These are phyloP conservation scores for Dolichallabes microphthalmus DNA, from an alignment of 2,113 vertebrate species.

Conservation along the genomic window DNA sequence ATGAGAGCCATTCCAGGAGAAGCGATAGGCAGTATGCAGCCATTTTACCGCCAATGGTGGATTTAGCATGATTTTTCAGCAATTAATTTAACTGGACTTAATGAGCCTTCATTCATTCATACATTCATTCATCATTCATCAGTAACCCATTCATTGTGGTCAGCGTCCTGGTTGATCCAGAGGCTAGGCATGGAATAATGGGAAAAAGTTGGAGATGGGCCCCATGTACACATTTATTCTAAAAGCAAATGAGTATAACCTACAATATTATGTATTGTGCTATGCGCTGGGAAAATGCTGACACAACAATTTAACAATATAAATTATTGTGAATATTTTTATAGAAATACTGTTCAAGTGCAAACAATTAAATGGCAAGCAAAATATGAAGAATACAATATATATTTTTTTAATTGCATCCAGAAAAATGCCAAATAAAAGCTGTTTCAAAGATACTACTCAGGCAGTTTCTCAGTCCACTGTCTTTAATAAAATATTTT, in stretches of 20 bases:
- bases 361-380: not conserved
- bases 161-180: not conserved
- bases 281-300: too few relatives aligned
- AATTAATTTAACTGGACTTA: not conserved
- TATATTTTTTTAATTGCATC: not conserved
- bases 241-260: not conserved
- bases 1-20: too few relatives aligned
- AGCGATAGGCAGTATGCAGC: not conserved
- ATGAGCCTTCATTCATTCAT: not conserved
- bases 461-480: too few relatives aligned
- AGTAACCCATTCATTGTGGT: not conserved
- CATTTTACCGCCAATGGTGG: too few relatives aligned
- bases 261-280: not conserved
- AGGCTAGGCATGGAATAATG: not conserved
- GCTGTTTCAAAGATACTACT: too few relatives aligned
- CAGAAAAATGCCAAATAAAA: not conserved
- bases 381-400: too few relatives aligned
- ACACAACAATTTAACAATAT: too few relatives aligned
- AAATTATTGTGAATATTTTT: too few relatives aligned
- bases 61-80: too few relatives aligned
- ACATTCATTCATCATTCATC: not conserved
- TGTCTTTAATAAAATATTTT: too few relatives aligned
- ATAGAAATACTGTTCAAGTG: not conserved
- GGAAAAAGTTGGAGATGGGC: not conserved
- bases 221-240: not conserved